Evolutionary conservation across 2,797 vertebrate species (phyloP).

Genomic region (Serranus cabrilla): DNA sequence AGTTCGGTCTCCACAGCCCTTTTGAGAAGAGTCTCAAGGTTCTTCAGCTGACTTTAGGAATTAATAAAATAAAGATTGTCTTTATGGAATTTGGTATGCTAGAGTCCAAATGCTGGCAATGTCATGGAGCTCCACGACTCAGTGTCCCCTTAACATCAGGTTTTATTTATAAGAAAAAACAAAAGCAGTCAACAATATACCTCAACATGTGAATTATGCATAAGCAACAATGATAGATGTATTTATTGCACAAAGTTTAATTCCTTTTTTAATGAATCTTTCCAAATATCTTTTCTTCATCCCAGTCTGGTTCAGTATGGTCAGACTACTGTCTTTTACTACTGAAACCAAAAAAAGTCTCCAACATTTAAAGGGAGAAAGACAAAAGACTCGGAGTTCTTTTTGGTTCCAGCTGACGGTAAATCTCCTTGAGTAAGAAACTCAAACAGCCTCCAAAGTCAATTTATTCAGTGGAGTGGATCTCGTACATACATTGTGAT

Average conservation of each 20-base stretch:
- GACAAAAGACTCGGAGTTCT: not conserved
- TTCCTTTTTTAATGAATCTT: no score
- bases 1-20: slow-evolving; percentile 24
- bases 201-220: not conserved
- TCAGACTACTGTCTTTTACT: not conserved
- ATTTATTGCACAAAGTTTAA: no score
- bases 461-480: slow-evolving; percentile 12
- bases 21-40: slow-evolving; percentile 54
- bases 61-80: slow-evolving; percentile 48
- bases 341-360: not conserved
- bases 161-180: not conserved
- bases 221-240: not conserved
- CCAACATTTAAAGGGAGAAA: no score
- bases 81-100: slow-evolving; percentile 35
- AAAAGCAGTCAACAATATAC: not conserved
- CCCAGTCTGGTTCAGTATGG: not conserved
- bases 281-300: not conserved
- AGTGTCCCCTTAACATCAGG: slow-evolving; percentile 24
- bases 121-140: not conserved
- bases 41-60: slow-evolving; percentile 48
- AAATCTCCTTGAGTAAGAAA: slow-evolving; percentile 6
- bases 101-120: slow-evolving; percentile 28
- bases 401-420: not conserved
- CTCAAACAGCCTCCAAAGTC: not conserved
- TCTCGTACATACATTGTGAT: not conserved